These are phyloP conservation scores for Idris sp. DNA, from an alignment of 1,140 invertebrate genomes.

Conservation along the genomic window DNA sequence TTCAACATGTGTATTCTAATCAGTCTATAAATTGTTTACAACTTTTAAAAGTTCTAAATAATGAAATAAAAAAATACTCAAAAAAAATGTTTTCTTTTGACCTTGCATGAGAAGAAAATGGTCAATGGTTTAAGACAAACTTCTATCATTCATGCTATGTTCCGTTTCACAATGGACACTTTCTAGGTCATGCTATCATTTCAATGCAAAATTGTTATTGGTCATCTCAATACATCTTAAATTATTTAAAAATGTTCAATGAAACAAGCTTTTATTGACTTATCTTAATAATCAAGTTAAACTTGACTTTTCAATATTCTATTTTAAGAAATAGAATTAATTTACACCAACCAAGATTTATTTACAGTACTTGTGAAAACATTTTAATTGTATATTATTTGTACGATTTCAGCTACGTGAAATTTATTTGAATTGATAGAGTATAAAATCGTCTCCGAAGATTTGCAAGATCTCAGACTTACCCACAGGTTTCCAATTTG, in stretches of 20 bases:
- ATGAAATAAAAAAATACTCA: conserved; percentile 11
- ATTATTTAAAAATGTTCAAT: conserved; percentile 22
- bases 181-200: conserved; percentile 52
- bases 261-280: neutral
- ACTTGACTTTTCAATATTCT: too few species aligned
- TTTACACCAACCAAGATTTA: too few species aligned
- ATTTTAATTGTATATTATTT: too few species aligned
- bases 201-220: conserved; percentile 39
- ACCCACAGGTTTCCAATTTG: conserved; percentile 74
- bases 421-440: neutral
- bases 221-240: conserved; percentile 35
- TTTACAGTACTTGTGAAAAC: too few species aligned
- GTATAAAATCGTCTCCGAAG: too few species aligned
- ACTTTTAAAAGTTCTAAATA: conserved; percentile 7
- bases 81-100: conserved; percentile 4
- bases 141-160: conserved; percentile 31
- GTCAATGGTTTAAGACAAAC: conserved; percentile 32
- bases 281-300: too few species aligned
- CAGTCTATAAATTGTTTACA: neutral
- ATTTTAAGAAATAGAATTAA: too few species aligned
- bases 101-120: conserved; percentile 37
- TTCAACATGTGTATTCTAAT: too few species aligned
- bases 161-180: conserved; percentile 40
- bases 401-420: too few species aligned
- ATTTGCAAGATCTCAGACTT: too few species aligned